Evolutionary conservation across 2,797 vertebrate genomes (phyloP), one percentile per base, ranked within the genome.

Genomic region (Prionace glauca): DNA sequence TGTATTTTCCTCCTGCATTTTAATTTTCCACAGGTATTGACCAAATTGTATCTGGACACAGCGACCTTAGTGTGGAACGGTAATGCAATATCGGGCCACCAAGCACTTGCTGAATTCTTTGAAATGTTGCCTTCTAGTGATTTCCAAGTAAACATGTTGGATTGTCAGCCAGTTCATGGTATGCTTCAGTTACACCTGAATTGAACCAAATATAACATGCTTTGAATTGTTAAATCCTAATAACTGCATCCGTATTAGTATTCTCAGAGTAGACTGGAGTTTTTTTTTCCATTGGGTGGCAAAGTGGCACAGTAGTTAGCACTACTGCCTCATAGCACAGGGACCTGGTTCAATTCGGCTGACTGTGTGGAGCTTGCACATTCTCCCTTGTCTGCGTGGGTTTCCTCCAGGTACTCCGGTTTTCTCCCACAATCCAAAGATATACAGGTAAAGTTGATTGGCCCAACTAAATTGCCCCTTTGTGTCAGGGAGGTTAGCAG

Each of bases 1-100:
- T 65, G 10, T 36, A 18, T 41, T 84, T 56, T n/a, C 32, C 16
- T 62, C 56, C 2, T 92, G 95, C 91, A 29, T 0, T 95, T 0
- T 96, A 41, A 96, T 77, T 81, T 60, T 95, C 32, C 45, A 24
- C 96, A 99, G 99, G 98, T 98, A 96, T 96, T 99, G 96, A 98
- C 98, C 45, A 98, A 99, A 69, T 98, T 99, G 0, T 99, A 99
- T 97, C 96, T 99, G 97, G 98, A 99, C 97, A 99, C 99, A 94
- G 99, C 99, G 0, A 99, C 98, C 0, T 96, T 99, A 86, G 98
- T 99, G 93, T 99, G 99, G 99, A 99, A 99, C 0, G 99, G 99
- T 50, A 99, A 99, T 0, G 98, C 98, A 0, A 96, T 99, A 86
- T 98, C 99, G 0, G 99, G 99, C 81, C 98, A 98, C 81, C 98